Percentiles rank a stretch among this genome's conserved stretches.
Evolutionary conservation across 1,140 invertebrate genomes (phyloP).

Genomic region (Caenorhabditis remanei): DNA sequence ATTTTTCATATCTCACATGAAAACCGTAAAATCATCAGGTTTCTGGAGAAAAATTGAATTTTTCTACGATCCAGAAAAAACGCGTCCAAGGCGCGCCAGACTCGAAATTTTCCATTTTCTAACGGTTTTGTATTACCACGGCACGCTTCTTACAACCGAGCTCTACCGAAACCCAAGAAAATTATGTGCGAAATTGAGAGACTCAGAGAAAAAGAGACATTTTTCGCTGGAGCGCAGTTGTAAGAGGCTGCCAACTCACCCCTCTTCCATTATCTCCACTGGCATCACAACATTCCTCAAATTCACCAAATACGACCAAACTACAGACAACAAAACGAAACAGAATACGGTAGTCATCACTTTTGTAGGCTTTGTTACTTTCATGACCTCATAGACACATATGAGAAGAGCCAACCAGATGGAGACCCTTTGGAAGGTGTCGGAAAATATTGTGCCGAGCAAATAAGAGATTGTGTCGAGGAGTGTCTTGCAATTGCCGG

Average conservation of each 20-base stretch:
- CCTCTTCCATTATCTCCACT: neutral
- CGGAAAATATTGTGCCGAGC: neutral
- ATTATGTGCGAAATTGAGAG: too few relatives aligned
- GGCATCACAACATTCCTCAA: neutral
- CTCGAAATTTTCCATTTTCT: too few relatives aligned
- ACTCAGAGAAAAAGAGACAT: too few relatives aligned
- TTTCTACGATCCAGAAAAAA: too few relatives aligned
- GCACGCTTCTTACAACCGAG: too few relatives aligned
- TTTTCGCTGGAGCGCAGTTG: neutral
- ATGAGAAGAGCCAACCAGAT: neutral
- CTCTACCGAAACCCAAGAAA: too few relatives aligned
- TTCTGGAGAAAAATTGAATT: too few relatives aligned
- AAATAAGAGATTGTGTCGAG: neutral
- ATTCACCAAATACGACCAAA: conserved; percentile 18
- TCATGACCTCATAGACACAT: neutral
- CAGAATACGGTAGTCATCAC: neutral
- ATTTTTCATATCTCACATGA: too few relatives aligned
- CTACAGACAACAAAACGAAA: neutral
- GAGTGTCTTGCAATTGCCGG: neutral
- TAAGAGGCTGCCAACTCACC: neutral
- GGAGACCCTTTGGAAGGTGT: neutral
- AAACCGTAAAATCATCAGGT: too few relatives aligned
- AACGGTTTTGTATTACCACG: too few relatives aligned
- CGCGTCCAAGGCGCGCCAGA: too few relatives aligned
- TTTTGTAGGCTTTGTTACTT: neutral